Conservation (phyloP, 2,888 invertebrate genomes). For the Drosophila formosana region DNA sequence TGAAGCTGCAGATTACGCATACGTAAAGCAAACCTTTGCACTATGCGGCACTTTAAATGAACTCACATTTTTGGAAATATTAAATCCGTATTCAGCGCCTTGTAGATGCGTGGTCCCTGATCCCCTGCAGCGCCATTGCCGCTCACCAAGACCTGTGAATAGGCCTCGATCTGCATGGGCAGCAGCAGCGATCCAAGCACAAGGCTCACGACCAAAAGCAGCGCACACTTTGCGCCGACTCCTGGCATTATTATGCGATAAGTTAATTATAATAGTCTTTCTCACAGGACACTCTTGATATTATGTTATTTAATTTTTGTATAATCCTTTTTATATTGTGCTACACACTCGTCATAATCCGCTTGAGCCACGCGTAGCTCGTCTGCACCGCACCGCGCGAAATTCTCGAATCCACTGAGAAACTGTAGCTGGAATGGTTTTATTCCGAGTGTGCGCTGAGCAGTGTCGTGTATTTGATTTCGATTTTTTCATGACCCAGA, state of each 20-base stretch:
- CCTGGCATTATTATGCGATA: constrained; percentile 45
- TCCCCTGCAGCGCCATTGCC: constrained; percentile 50
- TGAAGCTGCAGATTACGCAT: constrained; percentile 69
- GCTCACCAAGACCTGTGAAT: constrained; percentile 75
- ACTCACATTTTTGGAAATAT: constrained; percentile 83
- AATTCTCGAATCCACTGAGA: constrained; percentile 53
- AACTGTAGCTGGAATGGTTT: constrained; percentile 54
- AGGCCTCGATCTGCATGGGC: constrained; percentile 47
- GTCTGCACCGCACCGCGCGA: constrained; percentile 54
- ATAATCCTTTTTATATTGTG: background rate
- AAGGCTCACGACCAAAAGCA: constrained; percentile 35
- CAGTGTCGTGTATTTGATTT: constrained; percentile 60
- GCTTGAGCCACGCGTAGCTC: constrained; percentile 44
- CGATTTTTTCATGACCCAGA: constrained; percentile 75
- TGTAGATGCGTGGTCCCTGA: constrained; percentile 81
- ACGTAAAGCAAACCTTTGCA: background rate
- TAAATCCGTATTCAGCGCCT: constrained; percentile 83
- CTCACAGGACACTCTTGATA: constrained; percentile 48
- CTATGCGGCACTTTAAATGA: background rate
- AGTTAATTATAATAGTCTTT: background rate
- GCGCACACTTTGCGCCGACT: constrained; percentile 38
- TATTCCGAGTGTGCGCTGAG: constrained; percentile 45
- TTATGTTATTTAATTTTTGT: constrained; percentile 2
- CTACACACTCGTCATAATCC: constrained; percentile 59
- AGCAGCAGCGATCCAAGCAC: constrained; percentile 28